A percentile compares a stretch with the other conserved stretches of the same genome.
Evolutionary conservation across 2,797 vertebrate species (phyloP).

Genomic region (Nasua narica): DNA sequence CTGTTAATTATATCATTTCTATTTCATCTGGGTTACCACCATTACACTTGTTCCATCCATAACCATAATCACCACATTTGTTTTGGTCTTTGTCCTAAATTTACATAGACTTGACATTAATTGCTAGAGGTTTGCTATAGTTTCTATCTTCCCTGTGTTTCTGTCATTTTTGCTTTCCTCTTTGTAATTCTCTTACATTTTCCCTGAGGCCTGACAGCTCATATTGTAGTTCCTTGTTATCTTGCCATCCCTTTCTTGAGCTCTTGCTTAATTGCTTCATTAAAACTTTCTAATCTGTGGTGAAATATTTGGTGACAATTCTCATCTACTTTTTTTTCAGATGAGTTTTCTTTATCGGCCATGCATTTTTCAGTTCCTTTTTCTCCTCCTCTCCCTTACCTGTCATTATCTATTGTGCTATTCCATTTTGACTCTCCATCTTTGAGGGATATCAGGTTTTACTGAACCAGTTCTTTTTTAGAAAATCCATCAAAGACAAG

Average conservation of each 20-base stretch:
- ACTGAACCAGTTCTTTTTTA: not conserved
- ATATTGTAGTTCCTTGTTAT: not conserved
- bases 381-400: not conserved
- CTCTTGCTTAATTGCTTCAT: constrained; percentile 5
- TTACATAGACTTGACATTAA: not conserved
- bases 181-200: constrained; percentile 21
- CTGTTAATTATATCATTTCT: not conserved
- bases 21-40: not conserved
- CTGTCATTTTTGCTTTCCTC: constrained; percentile 6
- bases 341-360: not conserved
- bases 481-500: not conserved
- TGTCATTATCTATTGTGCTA: not conserved
- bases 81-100: constrained; percentile 29
- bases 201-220: not conserved
- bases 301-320: constrained; percentile 4
- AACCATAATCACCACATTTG: not conserved
- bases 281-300: constrained; percentile 11
- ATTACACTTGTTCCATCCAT: constrained; percentile 22
- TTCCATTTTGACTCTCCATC: not conserved
- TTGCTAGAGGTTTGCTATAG: not conserved
- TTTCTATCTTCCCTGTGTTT: not conserved
- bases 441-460: not conserved
- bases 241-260: constrained; percentile 1
- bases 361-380: not conserved
- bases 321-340: not conserved